Evolutionary conservation across 2,888 invertebrate genomes (phyloP).

Genomic region (Seira musarum): DNA sequence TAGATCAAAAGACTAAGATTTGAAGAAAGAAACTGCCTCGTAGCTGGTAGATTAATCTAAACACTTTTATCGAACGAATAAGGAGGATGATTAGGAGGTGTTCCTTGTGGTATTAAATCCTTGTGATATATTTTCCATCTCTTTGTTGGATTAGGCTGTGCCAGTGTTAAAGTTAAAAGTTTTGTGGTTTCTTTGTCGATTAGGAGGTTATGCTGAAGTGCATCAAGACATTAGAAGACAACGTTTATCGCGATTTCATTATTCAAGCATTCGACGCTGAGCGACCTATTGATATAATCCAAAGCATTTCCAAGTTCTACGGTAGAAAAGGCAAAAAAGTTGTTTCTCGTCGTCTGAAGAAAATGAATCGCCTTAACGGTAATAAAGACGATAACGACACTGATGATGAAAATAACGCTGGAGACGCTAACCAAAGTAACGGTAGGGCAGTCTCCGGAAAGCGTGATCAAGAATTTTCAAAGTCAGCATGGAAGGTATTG

Average conservation of each 20-base stretch:
- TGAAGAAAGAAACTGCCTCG: too few species aligned
- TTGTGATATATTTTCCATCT: too few species aligned
- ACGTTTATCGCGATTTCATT: slow-evolving; percentile 21
- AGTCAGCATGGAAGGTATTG: slow-evolving; percentile 30
- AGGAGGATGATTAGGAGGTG: too few species aligned
- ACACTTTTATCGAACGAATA: too few species aligned
- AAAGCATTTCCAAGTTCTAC: neutral
- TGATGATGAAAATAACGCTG: slow-evolving; percentile 6
- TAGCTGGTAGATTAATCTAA: too few species aligned
- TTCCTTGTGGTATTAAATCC: too few species aligned
- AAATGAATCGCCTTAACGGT: neutral
- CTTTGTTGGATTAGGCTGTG: too few species aligned
- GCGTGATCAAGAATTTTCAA: slow-evolving; percentile 11
- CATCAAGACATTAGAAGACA: slow-evolving; percentile 21
- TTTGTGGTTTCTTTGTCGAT: neutral
- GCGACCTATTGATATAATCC: slow-evolving; percentile 11
- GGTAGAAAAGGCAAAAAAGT: slow-evolving; percentile 11
- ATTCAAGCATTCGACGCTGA: slow-evolving; percentile 21
- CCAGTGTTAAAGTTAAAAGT: neutral
- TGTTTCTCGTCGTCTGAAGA: neutral
- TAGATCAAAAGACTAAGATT: too few species aligned
- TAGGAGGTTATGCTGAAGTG: slow-evolving; percentile 18
- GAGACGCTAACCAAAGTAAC: slow-evolving; percentile 19
- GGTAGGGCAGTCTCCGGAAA: neutral
- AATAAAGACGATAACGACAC: neutral